Evolutionary conservation across 2,113 vertebrate species (phyloP), one percentile per base, ranked within the genome.

Genomic region (Neolamprologus sp.): DNA sequence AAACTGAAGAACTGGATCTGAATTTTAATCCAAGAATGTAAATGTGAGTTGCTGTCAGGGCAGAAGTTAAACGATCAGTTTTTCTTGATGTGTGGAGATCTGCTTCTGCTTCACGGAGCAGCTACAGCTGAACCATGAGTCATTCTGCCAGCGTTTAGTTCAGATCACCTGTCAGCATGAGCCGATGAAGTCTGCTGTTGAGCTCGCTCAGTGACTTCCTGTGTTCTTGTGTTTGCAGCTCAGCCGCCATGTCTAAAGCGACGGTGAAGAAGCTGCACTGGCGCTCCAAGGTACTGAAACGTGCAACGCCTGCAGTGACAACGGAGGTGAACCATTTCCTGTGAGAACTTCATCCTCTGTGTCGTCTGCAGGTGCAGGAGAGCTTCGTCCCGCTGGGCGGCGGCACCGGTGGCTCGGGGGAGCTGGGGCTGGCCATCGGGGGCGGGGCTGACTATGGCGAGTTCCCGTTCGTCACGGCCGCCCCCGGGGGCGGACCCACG

Each of bases 391-490:
- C 96, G 3, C 93, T 96, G 73, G 94, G 95, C 65, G 92, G 95
- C 16, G 95, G 94, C 19, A 91, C 90, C 33, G 94, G 93, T 7
- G 92, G 91, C 85, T 97, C 96, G 0, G 96, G 96, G 4, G 96
- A 97, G 87, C 93, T 97, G 86, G 96, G 96, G 17, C 91, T 97
- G 81, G 96, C 96, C 40, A 87, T 97, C 1, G 96, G 96, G 5
- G 96, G 96, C 3, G 96, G 96, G 19, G 96, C 96, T 1, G 96
- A 97, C 92, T 97, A 97, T 82, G 96, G 96, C 11, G 96, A 97
- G 91, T 97, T 97, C 80, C 96, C 96, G 2, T 97, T 97, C 3
- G 95, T 97, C 91, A 97, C 96, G 0, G 95, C 95, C 0, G 96
- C 96, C 3, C 95, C 95, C 0, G 96, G 96, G 40, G 96, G 96